Percentiles rank a stretch among this genome's conserved stretches.
Conservation (phyloP, 2,797 vertebrate species). For the Glossophaga mutica region DNA sequence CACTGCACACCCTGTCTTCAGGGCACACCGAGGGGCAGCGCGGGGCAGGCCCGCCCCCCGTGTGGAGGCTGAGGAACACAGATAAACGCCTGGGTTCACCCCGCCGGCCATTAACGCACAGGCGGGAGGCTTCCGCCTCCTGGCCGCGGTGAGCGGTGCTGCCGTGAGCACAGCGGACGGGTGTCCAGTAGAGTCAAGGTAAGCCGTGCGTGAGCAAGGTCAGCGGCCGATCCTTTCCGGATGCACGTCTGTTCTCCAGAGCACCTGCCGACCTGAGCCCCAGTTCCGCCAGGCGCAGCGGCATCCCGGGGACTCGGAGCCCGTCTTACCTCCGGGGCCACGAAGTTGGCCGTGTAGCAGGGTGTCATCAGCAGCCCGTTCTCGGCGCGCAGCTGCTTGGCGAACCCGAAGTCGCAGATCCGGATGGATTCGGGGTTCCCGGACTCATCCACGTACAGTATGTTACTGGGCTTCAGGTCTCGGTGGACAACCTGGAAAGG, state of each 20-base stretch:
- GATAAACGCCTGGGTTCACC: fast-evolving
- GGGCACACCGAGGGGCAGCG: fast-evolving
- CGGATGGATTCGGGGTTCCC: constrained; percentile 93
- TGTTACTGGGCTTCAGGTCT: constrained; percentile 96
- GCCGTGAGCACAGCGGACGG: not conserved
- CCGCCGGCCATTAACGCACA: fast-evolving
- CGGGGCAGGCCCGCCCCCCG: not conserved
- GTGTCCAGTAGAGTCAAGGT: fast-evolving
- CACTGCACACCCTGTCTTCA: fast-evolving
- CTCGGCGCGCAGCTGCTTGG: constrained; percentile 95
- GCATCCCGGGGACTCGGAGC: fast-evolving
- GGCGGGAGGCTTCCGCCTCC: not conserved
- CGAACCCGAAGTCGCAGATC: constrained; percentile 95
- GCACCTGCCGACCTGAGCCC: fast-evolving
- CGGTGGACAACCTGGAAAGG: constrained; percentile 93
- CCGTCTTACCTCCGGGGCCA: constrained; percentile 92
- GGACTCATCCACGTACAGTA: constrained; percentile 93
- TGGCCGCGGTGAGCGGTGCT: fast-evolving
- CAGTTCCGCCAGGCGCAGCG: fast-evolving
- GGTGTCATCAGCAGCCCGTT: constrained; percentile 97
- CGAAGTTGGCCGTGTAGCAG: constrained; percentile 97
- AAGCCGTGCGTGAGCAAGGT: fast-evolving
- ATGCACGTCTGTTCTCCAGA: fast-evolving
- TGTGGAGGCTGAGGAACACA: fast-evolving
- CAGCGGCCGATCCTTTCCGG: fast-evolving